Conservation (phyloP, 2,888 invertebrate species). For the Rhingia rostrata region DNA sequence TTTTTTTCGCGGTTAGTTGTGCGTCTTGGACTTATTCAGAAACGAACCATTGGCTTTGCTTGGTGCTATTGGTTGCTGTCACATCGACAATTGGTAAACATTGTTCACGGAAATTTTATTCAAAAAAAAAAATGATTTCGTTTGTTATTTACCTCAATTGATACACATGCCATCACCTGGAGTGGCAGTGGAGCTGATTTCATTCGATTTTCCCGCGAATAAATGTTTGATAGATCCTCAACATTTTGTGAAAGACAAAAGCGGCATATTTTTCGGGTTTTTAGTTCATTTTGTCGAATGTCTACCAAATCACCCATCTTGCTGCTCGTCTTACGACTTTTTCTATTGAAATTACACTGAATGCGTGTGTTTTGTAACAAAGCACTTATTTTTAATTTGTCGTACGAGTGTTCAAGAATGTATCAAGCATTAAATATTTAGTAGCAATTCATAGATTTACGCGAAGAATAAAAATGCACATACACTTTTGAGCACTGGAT, state of each 20-base stretch:
- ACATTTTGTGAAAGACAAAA: slow-evolving; percentile 88
- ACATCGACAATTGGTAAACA: slow-evolving; percentile 33
- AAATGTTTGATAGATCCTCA: slow-evolving; percentile 86
- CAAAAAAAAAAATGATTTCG: background rate
- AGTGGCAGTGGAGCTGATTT: slow-evolving; percentile 87
- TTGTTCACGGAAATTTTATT: background rate
- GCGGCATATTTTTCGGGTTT: slow-evolving; percentile 88
- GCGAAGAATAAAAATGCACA: slow-evolving; percentile 4
- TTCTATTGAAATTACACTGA: background rate
- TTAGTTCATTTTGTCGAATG: slow-evolving; percentile 82
- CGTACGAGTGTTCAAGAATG: background rate
- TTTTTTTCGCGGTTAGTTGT: slow-evolving; percentile 26
- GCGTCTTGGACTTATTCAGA: slow-evolving; percentile 72
- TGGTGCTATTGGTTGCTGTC: background rate
- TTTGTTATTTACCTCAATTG: slow-evolving; percentile 88
- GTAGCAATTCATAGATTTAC: background rate
- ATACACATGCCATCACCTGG: slow-evolving; percentile 90
- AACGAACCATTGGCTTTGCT: slow-evolving; percentile 76
- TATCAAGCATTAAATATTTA: background rate
- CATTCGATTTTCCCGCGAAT: slow-evolving; percentile 84
- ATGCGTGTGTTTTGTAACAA: background rate
- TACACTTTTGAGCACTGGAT: background rate
- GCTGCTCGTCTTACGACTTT: too few relatives aligned
- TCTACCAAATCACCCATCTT: slow-evolving; percentile 58
- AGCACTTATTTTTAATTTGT: background rate